Conservation (phyloP, 2,113 vertebrate genomes). For the Leiothrix lutea region DNA sequence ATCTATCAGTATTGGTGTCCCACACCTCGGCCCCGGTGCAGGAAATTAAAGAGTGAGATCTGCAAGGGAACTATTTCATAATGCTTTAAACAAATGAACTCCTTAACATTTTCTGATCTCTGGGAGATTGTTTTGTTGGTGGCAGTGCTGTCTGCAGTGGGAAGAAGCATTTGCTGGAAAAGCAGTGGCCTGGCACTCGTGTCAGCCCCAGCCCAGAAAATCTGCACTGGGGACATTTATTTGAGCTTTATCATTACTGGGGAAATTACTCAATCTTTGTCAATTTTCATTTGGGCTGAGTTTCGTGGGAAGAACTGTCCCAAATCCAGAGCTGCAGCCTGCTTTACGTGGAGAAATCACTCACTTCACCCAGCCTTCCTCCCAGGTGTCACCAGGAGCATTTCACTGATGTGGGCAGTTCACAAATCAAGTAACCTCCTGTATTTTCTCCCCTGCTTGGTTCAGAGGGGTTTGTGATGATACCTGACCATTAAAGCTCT, state of each 20-base stretch:
- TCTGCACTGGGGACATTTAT: background rate
- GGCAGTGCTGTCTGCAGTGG: background rate
- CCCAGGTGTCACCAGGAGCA: background rate
- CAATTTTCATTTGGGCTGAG: background rate
- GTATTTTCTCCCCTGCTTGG: background rate
- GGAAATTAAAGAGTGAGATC: slow-evolving; percentile 71
- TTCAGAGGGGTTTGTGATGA: background rate
- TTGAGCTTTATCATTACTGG: background rate
- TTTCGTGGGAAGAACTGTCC: background rate
- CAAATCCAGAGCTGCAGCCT: background rate
- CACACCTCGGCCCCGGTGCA: slow-evolving; percentile 51
- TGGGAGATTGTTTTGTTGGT: slow-evolving; percentile 57
- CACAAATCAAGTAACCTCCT: background rate
- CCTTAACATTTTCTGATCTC: slow-evolving; percentile 64
- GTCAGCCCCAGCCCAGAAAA: background rate
- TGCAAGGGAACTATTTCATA: slow-evolving; percentile 61
- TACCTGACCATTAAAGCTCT: slow-evolving; percentile 25
- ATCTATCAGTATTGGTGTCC: slow-evolving; percentile 62
- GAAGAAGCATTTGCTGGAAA: background rate
- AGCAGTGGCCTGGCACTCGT: background rate
- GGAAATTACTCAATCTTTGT: background rate
- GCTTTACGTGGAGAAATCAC: background rate
- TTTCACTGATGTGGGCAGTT: background rate
- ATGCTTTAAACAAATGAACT: slow-evolving; percentile 75
- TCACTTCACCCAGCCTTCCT: background rate